phyloP scores from a whole-genome alignment of 2,797 vertebrate genomes.

The Cyprinodon diabolis region DNA sequence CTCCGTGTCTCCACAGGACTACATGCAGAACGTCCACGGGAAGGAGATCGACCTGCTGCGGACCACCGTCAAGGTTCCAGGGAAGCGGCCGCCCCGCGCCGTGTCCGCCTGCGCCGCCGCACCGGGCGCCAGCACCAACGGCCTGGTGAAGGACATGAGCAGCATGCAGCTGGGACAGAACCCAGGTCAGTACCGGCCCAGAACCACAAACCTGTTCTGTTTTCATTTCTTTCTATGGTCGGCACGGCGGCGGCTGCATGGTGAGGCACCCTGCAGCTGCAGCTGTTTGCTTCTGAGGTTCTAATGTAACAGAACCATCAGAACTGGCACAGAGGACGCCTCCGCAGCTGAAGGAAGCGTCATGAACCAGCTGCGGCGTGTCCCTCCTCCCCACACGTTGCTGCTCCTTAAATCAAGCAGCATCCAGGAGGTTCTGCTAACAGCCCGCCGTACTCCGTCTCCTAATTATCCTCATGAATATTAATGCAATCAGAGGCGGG shows the following conservation, averaged over 20 bases:
- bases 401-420: constrained; percentile 40
- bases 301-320: neutral
- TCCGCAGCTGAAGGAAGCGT: constrained; percentile 40
- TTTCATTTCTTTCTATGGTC: no score
- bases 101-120: constrained; percentile 88
- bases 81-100: constrained; percentile 93
- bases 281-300: no score
- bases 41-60: constrained; percentile 96
- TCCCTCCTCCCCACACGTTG: no score
- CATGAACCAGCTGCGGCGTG: constrained; percentile 38
- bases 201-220: neutral
- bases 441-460: constrained; percentile 93
- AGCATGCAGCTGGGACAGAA: constrained; percentile 89
- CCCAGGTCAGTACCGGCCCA: constrained; percentile 78
- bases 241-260: no score
- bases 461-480: constrained; percentile 99
- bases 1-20: constrained; percentile 81
- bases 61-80: constrained; percentile 97
- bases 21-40: constrained; percentile 98
- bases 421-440: constrained; percentile 94
- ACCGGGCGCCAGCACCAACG: constrained; percentile 92
- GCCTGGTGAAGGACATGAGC: constrained; percentile 94
- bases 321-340: neutral
- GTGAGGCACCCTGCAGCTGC: no score
- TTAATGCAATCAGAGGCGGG: constrained; percentile 94